Evolutionary conservation across 2,797 vertebrate species (phyloP).

Genomic region (Rachycentron canadum): DNA sequence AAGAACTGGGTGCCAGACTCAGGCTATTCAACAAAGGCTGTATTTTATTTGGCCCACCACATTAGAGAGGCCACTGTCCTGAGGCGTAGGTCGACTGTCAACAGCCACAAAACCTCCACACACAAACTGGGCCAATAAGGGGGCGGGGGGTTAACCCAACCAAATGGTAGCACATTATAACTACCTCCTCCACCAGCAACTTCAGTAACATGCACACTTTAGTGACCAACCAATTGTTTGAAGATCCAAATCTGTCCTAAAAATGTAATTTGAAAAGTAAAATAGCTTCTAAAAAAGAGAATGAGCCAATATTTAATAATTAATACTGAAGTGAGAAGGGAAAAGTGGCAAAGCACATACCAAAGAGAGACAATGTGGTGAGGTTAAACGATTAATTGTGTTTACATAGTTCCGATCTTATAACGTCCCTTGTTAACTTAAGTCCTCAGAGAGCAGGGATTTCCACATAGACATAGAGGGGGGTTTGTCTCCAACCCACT

Average conservation of each 20-base stretch:
- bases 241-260: background rate
- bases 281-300: background rate
- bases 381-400: too few species aligned
- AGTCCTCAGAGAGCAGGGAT: too few species aligned
- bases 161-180: background rate
- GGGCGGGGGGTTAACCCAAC: background rate
- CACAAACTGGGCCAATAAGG: background rate
- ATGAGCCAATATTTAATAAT: background rate
- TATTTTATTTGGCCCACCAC: conserved; percentile 48
- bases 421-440: too few species aligned
- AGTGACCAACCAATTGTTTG: background rate
- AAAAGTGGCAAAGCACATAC: too few species aligned
- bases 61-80: conserved; percentile 25
- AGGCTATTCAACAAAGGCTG: conserved; percentile 47
- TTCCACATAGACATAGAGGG: too few species aligned
- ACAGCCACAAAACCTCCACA: conserved; percentile 24
- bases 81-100: conserved; percentile 27
- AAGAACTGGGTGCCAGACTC: conserved; percentile 36
- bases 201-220: background rate
- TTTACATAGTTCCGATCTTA: too few species aligned
- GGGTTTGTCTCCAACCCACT: too few species aligned
- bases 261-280: background rate
- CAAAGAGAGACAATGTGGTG: too few species aligned
- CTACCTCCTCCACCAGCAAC: background rate
- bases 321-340: background rate